These are phyloP conservation scores for Sarcophilus harrisii DNA, from an alignment of 2,797 vertebrate species.

Conservation along the genomic window DNA sequence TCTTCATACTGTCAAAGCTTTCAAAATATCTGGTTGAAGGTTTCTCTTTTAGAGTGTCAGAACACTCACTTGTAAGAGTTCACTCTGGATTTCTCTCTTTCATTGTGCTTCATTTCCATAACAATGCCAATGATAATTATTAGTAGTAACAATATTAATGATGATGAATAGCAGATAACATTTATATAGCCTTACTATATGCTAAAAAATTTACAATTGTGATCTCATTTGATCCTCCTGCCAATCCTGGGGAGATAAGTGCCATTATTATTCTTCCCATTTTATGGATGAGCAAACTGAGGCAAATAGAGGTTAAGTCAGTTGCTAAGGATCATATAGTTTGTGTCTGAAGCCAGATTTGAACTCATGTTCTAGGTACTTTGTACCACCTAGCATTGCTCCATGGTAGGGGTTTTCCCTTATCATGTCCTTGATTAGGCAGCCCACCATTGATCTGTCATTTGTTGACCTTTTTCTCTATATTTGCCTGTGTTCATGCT, in stretches of 20 bases:
- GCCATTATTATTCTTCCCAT: neutral
- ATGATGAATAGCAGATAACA: neutral
- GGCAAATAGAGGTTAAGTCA: neutral
- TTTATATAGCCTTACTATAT: too few relatives aligned
- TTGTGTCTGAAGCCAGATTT: neutral
- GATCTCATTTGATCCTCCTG: neutral
- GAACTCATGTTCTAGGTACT: neutral
- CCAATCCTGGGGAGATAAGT: too few relatives aligned
- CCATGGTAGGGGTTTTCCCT: neutral
- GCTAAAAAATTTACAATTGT: neutral
- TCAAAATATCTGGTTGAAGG: neutral
- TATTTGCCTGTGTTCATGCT: neutral
- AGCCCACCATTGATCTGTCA: neutral
- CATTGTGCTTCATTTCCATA: neutral
- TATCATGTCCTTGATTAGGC: neutral
- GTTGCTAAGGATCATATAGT: too few relatives aligned
- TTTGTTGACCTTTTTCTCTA: neutral
- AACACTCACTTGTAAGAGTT: neutral
- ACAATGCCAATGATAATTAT: neutral
- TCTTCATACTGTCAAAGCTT: neutral
- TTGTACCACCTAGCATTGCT: neutral
- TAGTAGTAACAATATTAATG: neutral
- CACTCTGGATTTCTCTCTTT: neutral
- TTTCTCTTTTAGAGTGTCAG: neutral
- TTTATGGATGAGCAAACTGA: neutral